Base-by-base conservation (phyloP, 2,113 vertebrate genomes). In the Vidua macroura region DNA sequence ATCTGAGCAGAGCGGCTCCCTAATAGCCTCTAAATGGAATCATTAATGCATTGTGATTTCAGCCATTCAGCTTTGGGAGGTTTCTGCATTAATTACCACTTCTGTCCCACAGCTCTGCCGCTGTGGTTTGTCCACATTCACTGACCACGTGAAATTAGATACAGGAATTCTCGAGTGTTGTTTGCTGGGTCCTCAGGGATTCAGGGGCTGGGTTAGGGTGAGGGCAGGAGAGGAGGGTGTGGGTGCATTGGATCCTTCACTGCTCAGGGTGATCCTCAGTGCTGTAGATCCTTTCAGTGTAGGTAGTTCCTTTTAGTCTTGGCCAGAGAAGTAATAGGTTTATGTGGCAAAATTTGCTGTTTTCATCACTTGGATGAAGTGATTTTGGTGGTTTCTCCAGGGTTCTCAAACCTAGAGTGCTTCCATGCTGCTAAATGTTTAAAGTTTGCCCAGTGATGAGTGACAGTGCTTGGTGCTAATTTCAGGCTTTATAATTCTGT, bases 41-140 rank as follows among this genome's bases (percentile, higher is more conserved):
- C 93, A 90, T 95, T 96, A 95, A 92, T 90, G 95, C 92, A 43
- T 93, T 97, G 91, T 95, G 91, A 95, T 83, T 86, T 33, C 94
- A 93, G 74, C 92, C 86, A 35, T 93, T 95, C 90, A 94, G 94
- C 88, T 77, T 82, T 2, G 81, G 60, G 72, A 92, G 85, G 19
- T 58, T 94, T 91, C 92, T 95, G 93, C 92, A 64, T 95, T 92
- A 75, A 93, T 96, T 92, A 79, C 77, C 85, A 56, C 90, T 83
- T 72, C 75, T 69, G 2, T 91, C 77, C 70, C 76, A 35, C 66
- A 48, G 83, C 80, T 84, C 64, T 9, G 14, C 21, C 70, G 9
- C 84, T 89, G 58, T 74, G 79, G 52, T 76, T 91, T 93, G 88
- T 88, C 79, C 51, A 55, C n/a, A 2, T 59, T 79, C 82, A 51